These are phyloP conservation scores for Cebidichthys violaceus DNA, from an alignment of 2,113 vertebrate genomes.

Conservation along the genomic window DNA sequence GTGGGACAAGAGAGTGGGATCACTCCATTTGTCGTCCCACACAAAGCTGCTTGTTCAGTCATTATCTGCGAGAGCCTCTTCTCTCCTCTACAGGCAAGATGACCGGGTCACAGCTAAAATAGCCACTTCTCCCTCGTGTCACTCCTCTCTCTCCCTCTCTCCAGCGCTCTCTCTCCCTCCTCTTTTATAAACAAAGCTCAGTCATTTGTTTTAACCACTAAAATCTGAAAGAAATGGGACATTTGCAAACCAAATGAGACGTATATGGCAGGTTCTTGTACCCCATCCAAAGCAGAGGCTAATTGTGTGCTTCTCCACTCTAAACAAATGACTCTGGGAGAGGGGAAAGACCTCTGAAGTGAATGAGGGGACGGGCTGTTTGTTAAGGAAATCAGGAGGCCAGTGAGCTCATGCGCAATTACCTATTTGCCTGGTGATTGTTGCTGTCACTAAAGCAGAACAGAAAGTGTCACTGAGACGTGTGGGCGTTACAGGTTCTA, in stretches of 20 bases:
- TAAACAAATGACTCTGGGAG: constrained; percentile 75
- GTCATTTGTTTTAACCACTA: constrained; percentile 80
- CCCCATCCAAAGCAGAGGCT: constrained; percentile 77
- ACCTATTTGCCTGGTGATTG: constrained; percentile 53
- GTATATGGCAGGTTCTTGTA: constrained; percentile 75
- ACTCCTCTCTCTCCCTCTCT: constrained; percentile 21
- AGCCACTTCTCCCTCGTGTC: constrained; percentile 71
- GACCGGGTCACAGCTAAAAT: constrained; percentile 76
- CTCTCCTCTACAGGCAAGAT: constrained; percentile 74
- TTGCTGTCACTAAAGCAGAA: constrained; percentile 51
- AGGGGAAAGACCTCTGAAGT: constrained; percentile 34
- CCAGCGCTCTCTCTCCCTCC: constrained; percentile 3
- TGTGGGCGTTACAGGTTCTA: neutral
- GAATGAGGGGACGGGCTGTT: constrained; percentile 68
- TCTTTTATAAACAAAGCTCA: constrained; percentile 70
- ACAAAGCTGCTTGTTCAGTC: constrained; percentile 83
- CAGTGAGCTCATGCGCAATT: constrained; percentile 65
- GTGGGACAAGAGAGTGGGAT: constrained; percentile 74
- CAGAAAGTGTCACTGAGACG: constrained; percentile 28
- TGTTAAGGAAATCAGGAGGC: constrained; percentile 79
- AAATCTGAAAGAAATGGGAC: constrained; percentile 80
- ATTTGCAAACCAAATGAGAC: constrained; percentile 84
- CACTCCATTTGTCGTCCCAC: constrained; percentile 77
- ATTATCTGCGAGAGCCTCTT: constrained; percentile 82
- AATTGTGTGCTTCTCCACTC: constrained; percentile 78